Evolutionary conservation across 2,113 vertebrate species (phyloP).

Genomic region (Syrrhaptes paradoxus): DNA sequence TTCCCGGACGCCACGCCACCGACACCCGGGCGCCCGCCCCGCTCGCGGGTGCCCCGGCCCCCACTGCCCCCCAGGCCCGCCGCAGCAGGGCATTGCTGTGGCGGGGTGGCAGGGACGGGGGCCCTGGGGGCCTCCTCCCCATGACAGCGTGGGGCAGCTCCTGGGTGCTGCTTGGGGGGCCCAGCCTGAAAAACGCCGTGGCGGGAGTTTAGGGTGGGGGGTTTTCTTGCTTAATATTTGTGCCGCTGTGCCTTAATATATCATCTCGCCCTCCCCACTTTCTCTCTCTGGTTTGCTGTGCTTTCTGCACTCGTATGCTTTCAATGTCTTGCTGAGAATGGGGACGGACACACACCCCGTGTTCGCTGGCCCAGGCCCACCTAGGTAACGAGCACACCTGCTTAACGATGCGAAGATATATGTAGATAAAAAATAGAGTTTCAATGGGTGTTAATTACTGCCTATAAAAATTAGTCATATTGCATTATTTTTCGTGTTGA

Average conservation of each 20-base stretch:
- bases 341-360: fast-evolving
- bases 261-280: fast-evolving
- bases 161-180: background rate
- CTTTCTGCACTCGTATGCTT: fast-evolving
- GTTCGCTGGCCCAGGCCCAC: background rate
- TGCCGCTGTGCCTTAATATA: fast-evolving
- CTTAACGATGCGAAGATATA: fast-evolving
- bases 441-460: background rate
- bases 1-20: slow-evolving; percentile 62
- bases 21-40: slow-evolving; percentile 43
- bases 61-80: background rate
- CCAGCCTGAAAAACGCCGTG: fast-evolving
- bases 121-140: background rate
- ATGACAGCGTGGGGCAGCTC: background rate
- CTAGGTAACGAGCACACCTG: background rate
- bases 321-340: too few species aligned
- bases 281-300: background rate
- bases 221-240: background rate
- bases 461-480: background rate
- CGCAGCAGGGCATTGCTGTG: background rate
- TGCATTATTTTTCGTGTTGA: background rate
- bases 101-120: background rate
- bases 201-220: fast-evolving
- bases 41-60: background rate
- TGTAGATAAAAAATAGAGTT: background rate